Conservation (phyloP, 2,113 vertebrate genomes). For the Bufo gargarizans region DNA sequence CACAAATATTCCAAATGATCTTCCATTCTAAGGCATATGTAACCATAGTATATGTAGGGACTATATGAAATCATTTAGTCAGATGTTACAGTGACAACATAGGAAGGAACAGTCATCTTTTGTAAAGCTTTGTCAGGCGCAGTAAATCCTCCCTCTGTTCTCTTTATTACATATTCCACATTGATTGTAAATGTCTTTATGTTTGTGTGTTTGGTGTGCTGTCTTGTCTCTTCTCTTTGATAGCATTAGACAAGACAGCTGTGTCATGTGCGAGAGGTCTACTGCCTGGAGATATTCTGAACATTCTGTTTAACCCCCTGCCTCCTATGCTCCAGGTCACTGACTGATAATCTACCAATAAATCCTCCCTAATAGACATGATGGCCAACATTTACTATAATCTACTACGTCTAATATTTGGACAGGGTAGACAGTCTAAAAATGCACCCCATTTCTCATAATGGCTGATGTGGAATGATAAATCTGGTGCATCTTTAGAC, state of each 20-base stretch:
- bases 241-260: slow-evolving; percentile 49
- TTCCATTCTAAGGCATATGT: no score
- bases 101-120: not conserved
- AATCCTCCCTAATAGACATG: not conserved
- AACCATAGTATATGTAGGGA: not conserved
- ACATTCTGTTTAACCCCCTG: slow-evolving; percentile 44
- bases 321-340: slow-evolving; percentile 24
- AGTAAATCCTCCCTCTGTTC: not conserved
- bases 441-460: no score
- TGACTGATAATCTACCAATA: slow-evolving; percentile 4
- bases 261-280: slow-evolving; percentile 52
- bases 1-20: no score
- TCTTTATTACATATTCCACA: slow-evolving; percentile 26
- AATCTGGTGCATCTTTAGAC: no score
- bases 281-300: slow-evolving; percentile 41
- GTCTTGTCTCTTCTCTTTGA: slow-evolving; percentile 50
- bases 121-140: slow-evolving; percentile 1
- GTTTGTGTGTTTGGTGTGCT: slow-evolving; percentile 53
- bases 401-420: no score
- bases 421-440: no score
- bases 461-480: no score
- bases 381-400: not conserved
- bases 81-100: not conserved
- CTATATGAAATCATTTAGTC: not conserved
- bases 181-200: slow-evolving; percentile 49